Percentiles rank a stretch among this genome's conserved stretches.
These are phyloP conservation scores for Brachionichthys hirsutus DNA, from an alignment of 2,113 vertebrate species.

Conservation along the genomic window DNA sequence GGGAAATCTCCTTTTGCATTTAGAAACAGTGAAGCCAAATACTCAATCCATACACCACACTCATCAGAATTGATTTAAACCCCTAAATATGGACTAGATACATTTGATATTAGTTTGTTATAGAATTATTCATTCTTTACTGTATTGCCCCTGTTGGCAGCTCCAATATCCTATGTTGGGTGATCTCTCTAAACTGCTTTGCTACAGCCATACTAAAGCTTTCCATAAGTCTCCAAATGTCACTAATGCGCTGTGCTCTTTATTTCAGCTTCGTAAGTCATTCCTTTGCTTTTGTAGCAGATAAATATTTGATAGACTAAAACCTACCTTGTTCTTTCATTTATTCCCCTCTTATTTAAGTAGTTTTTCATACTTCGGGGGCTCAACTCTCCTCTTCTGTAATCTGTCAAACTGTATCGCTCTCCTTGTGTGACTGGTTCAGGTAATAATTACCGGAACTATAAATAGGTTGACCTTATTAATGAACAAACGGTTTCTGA, in stretches of 20 bases:
- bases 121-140: too few species aligned
- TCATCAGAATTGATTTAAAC: background rate
- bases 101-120: too few species aligned
- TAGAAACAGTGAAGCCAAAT: background rate
- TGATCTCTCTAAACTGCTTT: background rate
- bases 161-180: too few species aligned
- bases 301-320: constrained; percentile 53
- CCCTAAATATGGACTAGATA: background rate
- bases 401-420: constrained; percentile 5
- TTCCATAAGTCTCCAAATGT: background rate
- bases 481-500: too few species aligned
- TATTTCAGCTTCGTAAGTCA: constrained; percentile 24
- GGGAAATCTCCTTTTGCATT: background rate
- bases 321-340: constrained; percentile 35
- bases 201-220: background rate
- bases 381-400: constrained; percentile 14
- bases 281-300: constrained; percentile 30
- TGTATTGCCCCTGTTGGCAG: background rate
- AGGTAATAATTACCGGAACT: too few species aligned
- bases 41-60: background rate
- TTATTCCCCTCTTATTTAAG: constrained; percentile 37
- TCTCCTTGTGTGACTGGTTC: constrained; percentile 18
- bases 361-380: constrained; percentile 25
- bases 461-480: too few species aligned
- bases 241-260: constrained; percentile 15